phyloP scores from a whole-genome alignment of 2,797 vertebrate genomes.

The Xerus rutilus region DNA sequence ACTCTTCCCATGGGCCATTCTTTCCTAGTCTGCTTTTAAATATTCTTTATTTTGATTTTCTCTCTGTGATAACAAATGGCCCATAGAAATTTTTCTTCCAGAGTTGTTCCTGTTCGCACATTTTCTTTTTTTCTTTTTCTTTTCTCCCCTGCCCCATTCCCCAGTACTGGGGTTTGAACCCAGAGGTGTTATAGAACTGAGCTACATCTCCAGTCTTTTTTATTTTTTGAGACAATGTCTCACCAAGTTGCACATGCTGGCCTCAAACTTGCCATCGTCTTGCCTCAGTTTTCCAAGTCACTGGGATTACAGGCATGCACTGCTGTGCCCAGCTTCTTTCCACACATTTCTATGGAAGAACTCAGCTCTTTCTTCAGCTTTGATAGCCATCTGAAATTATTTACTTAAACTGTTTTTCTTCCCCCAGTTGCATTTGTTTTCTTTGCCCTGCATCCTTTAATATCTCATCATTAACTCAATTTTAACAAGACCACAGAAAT shows the following conservation, averaged over 20 bases:
- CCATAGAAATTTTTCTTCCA: not conserved
- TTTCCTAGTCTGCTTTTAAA: slow-evolving; percentile 55
- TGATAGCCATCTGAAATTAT: slow-evolving; percentile 29
- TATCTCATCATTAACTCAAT: slow-evolving; percentile 50
- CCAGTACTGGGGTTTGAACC: no score
- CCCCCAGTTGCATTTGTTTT: slow-evolving; percentile 18
- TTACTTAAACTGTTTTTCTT: slow-evolving; percentile 50
- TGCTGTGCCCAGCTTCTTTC: not conserved
- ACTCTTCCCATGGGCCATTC: not conserved
- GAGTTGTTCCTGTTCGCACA: slow-evolving; percentile 47
- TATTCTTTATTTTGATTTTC: slow-evolving; percentile 35
- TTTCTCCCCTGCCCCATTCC: no score
- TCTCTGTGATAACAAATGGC: not conserved
- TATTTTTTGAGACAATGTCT: no score
- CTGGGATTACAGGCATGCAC: no score
- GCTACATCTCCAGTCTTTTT: no score
- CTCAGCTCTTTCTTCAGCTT: slow-evolving; percentile 31
- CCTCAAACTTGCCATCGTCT: no score
- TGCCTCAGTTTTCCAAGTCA: no score
- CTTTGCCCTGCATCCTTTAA: slow-evolving; percentile 38
- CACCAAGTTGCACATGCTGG: no score
- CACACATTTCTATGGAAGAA: slow-evolving; percentile 49
- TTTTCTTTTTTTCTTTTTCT: no score
- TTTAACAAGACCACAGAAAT: slow-evolving; percentile 49
- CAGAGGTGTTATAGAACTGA: no score